These are phyloP conservation scores for Tachysurus vachellii DNA, from an alignment of 2,113 vertebrate genomes.

Conservation along the genomic window DNA sequence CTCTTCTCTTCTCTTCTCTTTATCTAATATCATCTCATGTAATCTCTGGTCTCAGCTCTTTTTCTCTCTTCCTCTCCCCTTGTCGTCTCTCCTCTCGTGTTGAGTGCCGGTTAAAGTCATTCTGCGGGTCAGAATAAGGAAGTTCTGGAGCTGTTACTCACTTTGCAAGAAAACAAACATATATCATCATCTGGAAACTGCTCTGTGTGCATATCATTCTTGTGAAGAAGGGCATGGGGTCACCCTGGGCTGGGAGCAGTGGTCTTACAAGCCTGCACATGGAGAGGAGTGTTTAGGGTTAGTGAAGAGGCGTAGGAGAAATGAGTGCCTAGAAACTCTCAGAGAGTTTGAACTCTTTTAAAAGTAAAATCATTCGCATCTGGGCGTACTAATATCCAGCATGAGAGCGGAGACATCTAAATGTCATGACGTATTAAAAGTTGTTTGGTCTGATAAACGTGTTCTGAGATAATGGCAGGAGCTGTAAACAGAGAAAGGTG, in stretches of 20 bases:
- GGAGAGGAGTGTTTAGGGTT: conserved; percentile 32
- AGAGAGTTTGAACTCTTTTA: conserved; percentile 22
- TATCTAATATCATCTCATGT: not conserved
- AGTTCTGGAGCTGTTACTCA: conserved; percentile 27
- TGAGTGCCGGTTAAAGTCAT: conserved; percentile 4
- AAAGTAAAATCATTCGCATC: conserved; percentile 41
- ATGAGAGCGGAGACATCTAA: conserved; percentile 17
- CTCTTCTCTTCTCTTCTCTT: not conserved
- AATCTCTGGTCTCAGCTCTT: not conserved
- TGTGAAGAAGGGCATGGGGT: conserved; percentile 6
- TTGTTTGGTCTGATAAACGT: conserved; percentile 26
- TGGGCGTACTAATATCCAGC: conserved; percentile 25
- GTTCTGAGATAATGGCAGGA: conserved; percentile 49
- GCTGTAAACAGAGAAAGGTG: conserved; percentile 52
- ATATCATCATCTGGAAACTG: conserved; percentile 11
- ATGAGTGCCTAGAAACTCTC: conserved; percentile 3
- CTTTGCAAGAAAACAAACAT: conserved; percentile 29
- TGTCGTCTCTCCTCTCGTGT: not conserved
- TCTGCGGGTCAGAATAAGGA: conserved; percentile 31
- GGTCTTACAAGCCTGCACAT: conserved; percentile 12
- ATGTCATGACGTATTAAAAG: conserved; percentile 40
- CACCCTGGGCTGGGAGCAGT: not conserved
- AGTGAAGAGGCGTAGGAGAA: conserved; percentile 16
- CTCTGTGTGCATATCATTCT: conserved; percentile 24
- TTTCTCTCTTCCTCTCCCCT: not conserved